Base-by-base conservation (phyloP, 2,888 invertebrate species). In the Leptothorax acervorum region DNA sequence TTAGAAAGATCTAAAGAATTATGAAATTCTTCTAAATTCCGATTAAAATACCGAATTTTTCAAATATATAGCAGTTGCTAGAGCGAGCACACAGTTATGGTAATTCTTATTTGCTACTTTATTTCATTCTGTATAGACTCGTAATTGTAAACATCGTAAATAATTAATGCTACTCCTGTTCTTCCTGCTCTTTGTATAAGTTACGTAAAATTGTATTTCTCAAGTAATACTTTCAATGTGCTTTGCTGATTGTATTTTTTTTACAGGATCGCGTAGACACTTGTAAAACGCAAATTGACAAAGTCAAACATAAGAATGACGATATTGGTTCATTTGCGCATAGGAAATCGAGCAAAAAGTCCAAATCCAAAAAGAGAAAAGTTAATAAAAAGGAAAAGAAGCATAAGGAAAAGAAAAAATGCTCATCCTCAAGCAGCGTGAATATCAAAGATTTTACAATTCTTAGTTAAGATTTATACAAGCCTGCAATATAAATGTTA, bases 281-380 rank as follows among this genome's bases (percentile, higher is more conserved):
- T 35, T 12, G 65, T 51, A 23, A 63, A 45, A 12, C 18, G 23
- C 45, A 79, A 66, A 48, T 45, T 48, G 48, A 68, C 8, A 48
- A 75, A 23, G 23, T 31, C n/a, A 48, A n/a, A 31, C 12, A 60
- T 31, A 45, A 2, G 1, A 11, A 68, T 51, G 83, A 85, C n/a
- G 63, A 82, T 23, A 81, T 81, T n/a, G 18, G 15, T 8, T 39
- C 2, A 35, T 60, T 53, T 42, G 2, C 68, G 1, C 68, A 65
- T 6, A 63, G 35, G 35, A 84, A 88, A 83, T 86, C 85, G 2
- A 79, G 51, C 45, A 88, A 89, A 23, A 90, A 84, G 53, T 90
- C 86, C 53, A 89, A 90, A 57, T 45, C 35, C 12, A 91, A 91
- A 48, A 89, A 89, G 28, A 89, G 87, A n/a, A 90, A 90, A 63